Percentiles rank a stretch among this genome's conserved stretches.
Evolutionary conservation across 1,140 invertebrate genomes (phyloP).

Genomic region (Brachionus plicatilis): DNA sequence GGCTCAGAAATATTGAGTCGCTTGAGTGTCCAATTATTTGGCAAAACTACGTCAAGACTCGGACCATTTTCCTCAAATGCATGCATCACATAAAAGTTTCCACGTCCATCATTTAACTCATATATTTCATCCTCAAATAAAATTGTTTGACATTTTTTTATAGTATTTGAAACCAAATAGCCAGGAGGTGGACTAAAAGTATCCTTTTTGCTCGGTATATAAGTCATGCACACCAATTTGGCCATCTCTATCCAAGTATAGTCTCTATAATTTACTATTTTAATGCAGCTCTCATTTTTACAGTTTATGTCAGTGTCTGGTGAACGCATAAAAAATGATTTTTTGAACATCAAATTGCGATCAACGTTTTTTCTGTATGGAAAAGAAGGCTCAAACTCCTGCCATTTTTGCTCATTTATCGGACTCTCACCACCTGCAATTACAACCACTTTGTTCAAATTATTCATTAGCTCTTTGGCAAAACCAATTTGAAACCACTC

Average conservation of each 20-base stretch:
- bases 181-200: neutral
- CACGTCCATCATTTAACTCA: neutral
- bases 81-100: constrained; percentile 3
- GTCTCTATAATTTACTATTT: neutral
- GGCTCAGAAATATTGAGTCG: neutral
- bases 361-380: neutral
- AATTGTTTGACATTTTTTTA: neutral
- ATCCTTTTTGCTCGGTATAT: neutral
- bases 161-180: neutral
- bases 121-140: neutral
- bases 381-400: neutral
- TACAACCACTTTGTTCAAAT: neutral
- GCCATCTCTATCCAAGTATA: neutral
- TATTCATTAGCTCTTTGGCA: neutral
- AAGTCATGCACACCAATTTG: neutral
- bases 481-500: neutral
- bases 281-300: neutral
- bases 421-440: neutral
- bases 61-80: neutral
- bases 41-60: neutral
- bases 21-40: neutral
- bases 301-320: neutral
- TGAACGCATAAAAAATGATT: neutral
- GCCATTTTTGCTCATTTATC: neutral
- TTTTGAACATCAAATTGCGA: neutral